A percentile compares a stretch with the other conserved stretches of the same genome.
Conservation (phyloP, 2,888 invertebrate genomes). For the Microctonus hyperodae region DNA sequence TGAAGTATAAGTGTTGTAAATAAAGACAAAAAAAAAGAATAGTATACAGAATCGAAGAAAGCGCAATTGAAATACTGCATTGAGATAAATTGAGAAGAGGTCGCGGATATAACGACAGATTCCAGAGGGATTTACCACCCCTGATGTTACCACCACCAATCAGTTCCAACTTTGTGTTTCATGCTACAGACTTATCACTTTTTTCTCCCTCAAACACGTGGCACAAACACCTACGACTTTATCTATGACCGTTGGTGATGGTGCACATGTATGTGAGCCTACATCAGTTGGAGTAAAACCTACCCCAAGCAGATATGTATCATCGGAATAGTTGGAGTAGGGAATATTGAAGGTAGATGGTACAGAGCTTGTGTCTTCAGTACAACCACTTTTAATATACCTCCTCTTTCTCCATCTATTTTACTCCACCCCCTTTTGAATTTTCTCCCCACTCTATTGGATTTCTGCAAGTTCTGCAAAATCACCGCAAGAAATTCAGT, state of each 20-base stretch:
- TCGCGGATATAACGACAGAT: constrained; percentile 43
- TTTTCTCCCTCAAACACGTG: constrained; percentile 32
- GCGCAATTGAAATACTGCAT: constrained; percentile 46
- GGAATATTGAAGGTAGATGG: constrained; percentile 9
- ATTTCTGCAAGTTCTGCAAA: constrained; percentile 60
- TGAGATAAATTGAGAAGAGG: constrained; percentile 48
- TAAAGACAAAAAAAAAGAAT: neutral
- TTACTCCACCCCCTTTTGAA: constrained; percentile 26
- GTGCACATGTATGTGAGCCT: neutral
- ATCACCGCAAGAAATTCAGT: constrained; percentile 56
- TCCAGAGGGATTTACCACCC: constrained; percentile 54
- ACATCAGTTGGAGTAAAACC: neutral
- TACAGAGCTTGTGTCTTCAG: constrained; percentile 12
- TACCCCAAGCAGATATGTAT: neutral
- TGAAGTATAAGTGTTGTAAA: no score
- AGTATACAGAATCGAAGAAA: neutral
- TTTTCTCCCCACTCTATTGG: constrained; percentile 30
- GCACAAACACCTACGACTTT: constrained; percentile 38
- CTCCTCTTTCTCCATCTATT: constrained; percentile 29
- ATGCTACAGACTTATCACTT: neutral
- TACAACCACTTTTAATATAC: constrained; percentile 21
- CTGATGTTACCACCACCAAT: constrained; percentile 31
- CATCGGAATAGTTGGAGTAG: neutral
- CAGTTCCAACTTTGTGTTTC: neutral
- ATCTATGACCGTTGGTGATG: neutral